A percentile compares a stretch with the other conserved stretches of the same genome.
Conservation (phyloP, 2,888 invertebrate species). For the Hipparchia sbordonii region DNA sequence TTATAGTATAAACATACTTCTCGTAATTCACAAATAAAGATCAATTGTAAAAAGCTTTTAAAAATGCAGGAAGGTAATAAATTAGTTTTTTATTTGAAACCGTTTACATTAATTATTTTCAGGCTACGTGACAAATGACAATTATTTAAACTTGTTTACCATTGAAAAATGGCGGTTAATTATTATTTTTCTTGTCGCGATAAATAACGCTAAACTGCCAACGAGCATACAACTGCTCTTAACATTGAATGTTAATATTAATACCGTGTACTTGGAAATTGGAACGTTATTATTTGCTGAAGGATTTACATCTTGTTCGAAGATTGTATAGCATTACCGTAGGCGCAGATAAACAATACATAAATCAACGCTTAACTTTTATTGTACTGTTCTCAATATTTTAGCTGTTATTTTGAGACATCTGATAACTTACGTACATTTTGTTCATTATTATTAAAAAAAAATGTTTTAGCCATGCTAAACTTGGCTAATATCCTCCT, state of each 20-base stretch:
- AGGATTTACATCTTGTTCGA: slow-evolving; percentile 17
- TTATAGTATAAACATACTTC: not conserved
- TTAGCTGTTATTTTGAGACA: not conserved
- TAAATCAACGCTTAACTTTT: slow-evolving; percentile 16
- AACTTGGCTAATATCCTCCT: no score
- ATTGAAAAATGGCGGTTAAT: slow-evolving; percentile 29
- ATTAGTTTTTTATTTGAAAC: slow-evolving; percentile 16
- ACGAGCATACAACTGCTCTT: slow-evolving; percentile 31
- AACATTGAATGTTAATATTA: slow-evolving; percentile 26
- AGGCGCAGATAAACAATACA: slow-evolving; percentile 11
- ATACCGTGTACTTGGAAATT: not conserved
- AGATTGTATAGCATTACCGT: slow-evolving; percentile 4
- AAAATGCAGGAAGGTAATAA: slow-evolving; percentile 11
- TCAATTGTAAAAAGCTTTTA: not conserved
- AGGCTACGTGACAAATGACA: slow-evolving; percentile 29
- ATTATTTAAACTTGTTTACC: slow-evolving; percentile 29
- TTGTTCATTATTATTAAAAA: no score
- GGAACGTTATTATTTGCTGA: slow-evolving; percentile 6
- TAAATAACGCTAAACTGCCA: slow-evolving; percentile 29
- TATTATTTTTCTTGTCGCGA: slow-evolving; percentile 33
- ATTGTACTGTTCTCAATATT: slow-evolving; percentile 9
- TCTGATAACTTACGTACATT: not conserved
- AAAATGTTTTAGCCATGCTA: no score
- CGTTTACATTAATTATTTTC: slow-evolving; percentile 9
- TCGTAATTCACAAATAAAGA: not conserved